phyloP scores from a whole-genome alignment of 2,888 invertebrate species.

The Ormyrus rosae region DNA sequence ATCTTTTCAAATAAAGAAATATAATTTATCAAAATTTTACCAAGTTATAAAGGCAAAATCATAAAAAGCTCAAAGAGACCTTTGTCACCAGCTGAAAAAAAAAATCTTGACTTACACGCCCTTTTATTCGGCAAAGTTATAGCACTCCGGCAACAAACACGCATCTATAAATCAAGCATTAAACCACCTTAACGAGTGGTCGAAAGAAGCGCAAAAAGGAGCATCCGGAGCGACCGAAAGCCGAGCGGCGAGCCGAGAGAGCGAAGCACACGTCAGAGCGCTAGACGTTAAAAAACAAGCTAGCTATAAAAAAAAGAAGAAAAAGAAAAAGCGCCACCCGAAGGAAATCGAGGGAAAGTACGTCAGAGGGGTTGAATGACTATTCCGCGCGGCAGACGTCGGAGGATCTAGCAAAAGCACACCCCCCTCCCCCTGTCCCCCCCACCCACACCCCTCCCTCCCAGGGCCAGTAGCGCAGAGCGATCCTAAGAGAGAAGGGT shows the following conservation, averaged over 20 bases:
- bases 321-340: not conserved
- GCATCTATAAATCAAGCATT: too few species aligned
- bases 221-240: not conserved
- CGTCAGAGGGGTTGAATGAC: conserved; percentile 30
- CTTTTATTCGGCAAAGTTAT: not conserved
- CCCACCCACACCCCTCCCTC: too few species aligned
- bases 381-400: conserved; percentile 37
- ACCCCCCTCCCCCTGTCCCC: not conserved
- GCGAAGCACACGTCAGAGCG: not conserved
- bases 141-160: not conserved
- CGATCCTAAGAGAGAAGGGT: conserved; percentile 21
- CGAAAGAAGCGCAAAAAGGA: not conserved
- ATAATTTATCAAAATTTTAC: too few species aligned
- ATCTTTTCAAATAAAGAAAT: too few species aligned
- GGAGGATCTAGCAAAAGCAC: conserved; percentile 8
- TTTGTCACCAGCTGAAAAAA: too few species aligned
- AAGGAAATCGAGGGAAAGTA: conserved; percentile 40
- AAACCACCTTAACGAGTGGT: not conserved
- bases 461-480: not conserved
- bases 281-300: conserved; percentile 2
- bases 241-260: not conserved
- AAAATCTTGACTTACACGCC: not conserved
- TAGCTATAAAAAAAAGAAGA: not conserved
- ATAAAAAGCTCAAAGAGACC: too few species aligned
- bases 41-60: too few species aligned